Evolutionary conservation across 1,140 invertebrate genomes (phyloP).

Genomic region (Venturia canescens): DNA sequence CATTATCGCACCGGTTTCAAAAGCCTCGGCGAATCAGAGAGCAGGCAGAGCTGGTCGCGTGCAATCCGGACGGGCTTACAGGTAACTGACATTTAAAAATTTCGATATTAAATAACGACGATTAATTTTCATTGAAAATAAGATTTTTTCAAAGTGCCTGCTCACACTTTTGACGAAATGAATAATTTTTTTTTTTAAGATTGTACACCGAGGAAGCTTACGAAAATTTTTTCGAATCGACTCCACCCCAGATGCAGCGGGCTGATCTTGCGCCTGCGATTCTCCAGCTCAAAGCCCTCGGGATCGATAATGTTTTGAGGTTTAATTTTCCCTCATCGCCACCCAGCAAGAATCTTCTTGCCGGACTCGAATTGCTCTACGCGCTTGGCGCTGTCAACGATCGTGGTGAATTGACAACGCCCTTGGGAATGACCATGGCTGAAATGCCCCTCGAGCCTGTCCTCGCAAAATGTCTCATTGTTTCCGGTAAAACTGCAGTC

Average conservation of each 20-base stretch:
- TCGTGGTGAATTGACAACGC: conserved; percentile 87
- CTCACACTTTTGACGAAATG: neutral
- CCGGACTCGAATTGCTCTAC: conserved; percentile 92
- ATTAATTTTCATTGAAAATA: too few relatives aligned
- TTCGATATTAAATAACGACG: too few relatives aligned
- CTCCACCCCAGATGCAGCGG: conserved; percentile 95
- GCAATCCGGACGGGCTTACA: conserved; percentile 88
- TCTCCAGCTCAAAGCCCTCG: conserved; percentile 95
- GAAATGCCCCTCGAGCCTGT: conserved; percentile 94
- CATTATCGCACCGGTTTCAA: conserved; percentile 89
- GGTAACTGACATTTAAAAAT: too few relatives aligned
- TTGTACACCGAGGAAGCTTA: conserved; percentile 89
- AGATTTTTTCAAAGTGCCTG: too few relatives aligned
- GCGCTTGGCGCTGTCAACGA: conserved; percentile 91
- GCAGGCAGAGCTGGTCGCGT: conserved; percentile 94
- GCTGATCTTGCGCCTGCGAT: conserved; percentile 91
- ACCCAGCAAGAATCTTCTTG: conserved; percentile 91
- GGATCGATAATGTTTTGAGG: conserved; percentile 92
- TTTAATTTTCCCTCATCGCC: conserved; percentile 93
- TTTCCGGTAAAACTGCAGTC: conserved; percentile 79
- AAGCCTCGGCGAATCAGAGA: conserved; percentile 93
- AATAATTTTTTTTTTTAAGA: too few relatives aligned
- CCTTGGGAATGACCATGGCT: conserved; percentile 91
- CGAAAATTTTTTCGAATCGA: conserved; percentile 82
- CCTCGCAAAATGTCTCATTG: conserved; percentile 91